Conservation (phyloP, 2,797 vertebrate species). For the Crocodylus rhombifer region DNA sequence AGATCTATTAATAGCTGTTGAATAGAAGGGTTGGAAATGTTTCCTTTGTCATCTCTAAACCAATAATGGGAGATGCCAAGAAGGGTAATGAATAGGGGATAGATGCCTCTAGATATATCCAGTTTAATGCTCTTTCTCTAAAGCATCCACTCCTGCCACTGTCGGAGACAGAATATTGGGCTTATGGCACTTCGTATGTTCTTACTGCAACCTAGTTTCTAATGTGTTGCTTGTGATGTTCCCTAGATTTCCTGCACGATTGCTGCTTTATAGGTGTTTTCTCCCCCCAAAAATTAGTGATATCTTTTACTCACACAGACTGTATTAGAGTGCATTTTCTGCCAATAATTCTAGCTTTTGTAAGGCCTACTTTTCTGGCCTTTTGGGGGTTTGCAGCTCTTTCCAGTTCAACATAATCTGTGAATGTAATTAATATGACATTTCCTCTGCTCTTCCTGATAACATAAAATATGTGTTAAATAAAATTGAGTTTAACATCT, state of each 20-base stretch:
- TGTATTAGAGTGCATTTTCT: background rate
- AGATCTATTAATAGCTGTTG: too few relatives aligned
- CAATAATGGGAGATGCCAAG: too few relatives aligned
- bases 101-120: too few relatives aligned
- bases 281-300: background rate
- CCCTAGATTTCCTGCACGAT: background rate
- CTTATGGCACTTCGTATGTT: too few relatives aligned
- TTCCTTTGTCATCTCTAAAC: too few relatives aligned
- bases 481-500: background rate
- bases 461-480: background rate
- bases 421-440: rapidly evolving
- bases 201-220: background rate
- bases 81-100: too few relatives aligned
- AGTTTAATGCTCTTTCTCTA: too few relatives aligned
- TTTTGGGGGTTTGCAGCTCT: background rate
- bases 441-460: background rate
- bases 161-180: too few relatives aligned
- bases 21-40: too few relatives aligned
- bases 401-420: background rate
- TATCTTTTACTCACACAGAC: background rate
- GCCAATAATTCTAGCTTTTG: background rate
- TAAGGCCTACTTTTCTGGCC: background rate
- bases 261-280: background rate
- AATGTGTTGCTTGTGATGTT: background rate
- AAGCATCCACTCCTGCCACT: too few relatives aligned